Base-by-base conservation (phyloP, 2,888 invertebrate genomes). In the Alcis repandata region DNA sequence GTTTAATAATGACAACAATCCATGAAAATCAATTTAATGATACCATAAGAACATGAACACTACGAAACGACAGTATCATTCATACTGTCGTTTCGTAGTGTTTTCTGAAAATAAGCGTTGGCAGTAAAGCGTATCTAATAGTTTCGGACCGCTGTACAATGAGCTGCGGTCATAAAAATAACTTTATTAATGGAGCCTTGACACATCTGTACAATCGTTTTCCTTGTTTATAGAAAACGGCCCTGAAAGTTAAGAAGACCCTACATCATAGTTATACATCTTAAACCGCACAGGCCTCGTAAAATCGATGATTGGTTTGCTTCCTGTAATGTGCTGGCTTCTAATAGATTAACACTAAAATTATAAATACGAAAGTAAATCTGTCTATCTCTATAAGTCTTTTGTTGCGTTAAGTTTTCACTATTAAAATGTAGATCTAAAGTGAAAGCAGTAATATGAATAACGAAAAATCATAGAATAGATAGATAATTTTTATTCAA, bases 221-320 rank as follows among this genome's bases (percentile, higher is more conserved):
- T 90, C 90, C 90, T 91, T 83, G 79, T 90, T 82, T 75, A 78
- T 82, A 79, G 77, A 75, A 76, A 79, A 80, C 72, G 85, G 68
- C 85, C 86, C 78, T 86, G 85, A 84, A 74, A 74, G 71, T 67
- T 81, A 74, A 79, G 73, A 72, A 79, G 79, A 77, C 79, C 81
- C 85, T 83, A 76, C 67, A 78, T 79, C 76, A 82, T 80, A 78
- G 72, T 73, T 77, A 76, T 75, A 74, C 67, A 74, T 76, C 74
- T 76, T 67, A 80, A 77, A 74, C 71, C 63, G 75, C 69, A 70
- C 59, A 68, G 71, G 67, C 13, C 51, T 71, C 73, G 70, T 73
- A 63, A 71, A 71, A 69, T 67, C 32, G 33, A 60, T 69, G 67
- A 69, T 72, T 62, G 63, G 68, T 69, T 46, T 20, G 62, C 61